Evolutionary conservation across 1,140 invertebrate species (phyloP).

Genomic region (Nixonia krombeini): DNA sequence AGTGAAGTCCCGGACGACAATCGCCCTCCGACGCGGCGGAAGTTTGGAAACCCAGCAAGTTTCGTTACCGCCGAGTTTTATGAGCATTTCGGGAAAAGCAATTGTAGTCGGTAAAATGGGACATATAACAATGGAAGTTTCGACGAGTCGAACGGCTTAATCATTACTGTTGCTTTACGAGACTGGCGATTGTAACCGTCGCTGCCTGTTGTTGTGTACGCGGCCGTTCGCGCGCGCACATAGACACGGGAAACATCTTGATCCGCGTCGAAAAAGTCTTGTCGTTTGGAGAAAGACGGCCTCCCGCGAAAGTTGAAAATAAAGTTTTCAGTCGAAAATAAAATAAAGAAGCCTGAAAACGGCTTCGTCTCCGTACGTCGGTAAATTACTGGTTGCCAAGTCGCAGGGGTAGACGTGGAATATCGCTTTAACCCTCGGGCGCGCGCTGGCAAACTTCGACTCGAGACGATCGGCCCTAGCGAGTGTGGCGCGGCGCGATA

Average conservation of each 20-base stretch:
- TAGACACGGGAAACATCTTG: not conserved
- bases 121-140: no score
- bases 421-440: slow-evolving; percentile 42
- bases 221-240: no score
- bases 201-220: no score
- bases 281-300: not conserved
- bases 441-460: slow-evolving; percentile 34
- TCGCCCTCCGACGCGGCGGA: no score
- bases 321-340: slow-evolving; percentile 12
- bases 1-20: no score
- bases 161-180: no score
- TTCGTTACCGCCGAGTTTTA: no score
- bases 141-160: no score
- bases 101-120: no score
- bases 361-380: slow-evolving; percentile 15
- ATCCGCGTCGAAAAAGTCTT: slow-evolving; percentile 4
- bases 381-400: slow-evolving; percentile 43
- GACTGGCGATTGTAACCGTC: no score
- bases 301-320: slow-evolving; percentile 17
- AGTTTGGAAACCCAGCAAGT: no score
- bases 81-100: no score
- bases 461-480: slow-evolving; percentile 37
- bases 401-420: slow-evolving; percentile 30
- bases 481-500: slow-evolving; percentile 31
- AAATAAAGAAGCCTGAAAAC: slow-evolving; percentile 10